Evolutionary conservation across 2,797 vertebrate species (phyloP).

Genomic region (Bradypodion ventrale): DNA sequence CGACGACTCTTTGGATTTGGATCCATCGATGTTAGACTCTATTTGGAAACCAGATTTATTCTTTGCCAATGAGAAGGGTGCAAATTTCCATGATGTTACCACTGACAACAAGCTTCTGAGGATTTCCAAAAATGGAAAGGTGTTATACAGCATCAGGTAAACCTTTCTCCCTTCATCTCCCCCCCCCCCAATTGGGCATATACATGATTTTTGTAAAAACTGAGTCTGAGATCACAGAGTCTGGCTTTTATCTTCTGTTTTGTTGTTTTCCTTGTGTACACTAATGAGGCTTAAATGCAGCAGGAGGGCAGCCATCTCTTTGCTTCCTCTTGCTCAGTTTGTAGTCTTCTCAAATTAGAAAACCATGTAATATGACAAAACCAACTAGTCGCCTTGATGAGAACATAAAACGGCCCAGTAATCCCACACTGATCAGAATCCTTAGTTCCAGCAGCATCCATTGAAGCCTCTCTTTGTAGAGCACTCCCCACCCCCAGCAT

Average conservation of each 20-base stretch:
- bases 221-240: neutral
- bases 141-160: conserved; percentile 98
- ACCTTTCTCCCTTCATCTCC: neutral
- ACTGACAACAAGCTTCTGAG: conserved; percentile 97
- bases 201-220: conserved; percentile 17
- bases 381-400: conserved; percentile 10
- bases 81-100: conserved; percentile 98
- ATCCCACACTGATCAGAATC: neutral
- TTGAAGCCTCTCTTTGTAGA: conserved; percentile 12
- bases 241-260: conserved; percentile 10
- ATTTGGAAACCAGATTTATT: conserved; percentile 99
- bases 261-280: neutral
- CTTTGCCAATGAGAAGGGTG: conserved; percentile 98
- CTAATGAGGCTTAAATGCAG: conserved; percentile 26
- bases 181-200: neutral
- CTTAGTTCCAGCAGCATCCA: neutral
- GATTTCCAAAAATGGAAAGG: conserved; percentile 96
- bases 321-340: conserved; percentile 4
- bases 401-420: conserved; percentile 30
- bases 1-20: conserved; percentile 94
- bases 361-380: conserved; percentile 16
- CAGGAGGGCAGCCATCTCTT: neutral
- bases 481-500: neutral
- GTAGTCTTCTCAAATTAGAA: conserved; percentile 26
- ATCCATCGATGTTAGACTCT: conserved; percentile 98